Base-by-base conservation (phyloP, 2,113 vertebrate genomes). In the Epinephelus cyanopodus region DNA sequence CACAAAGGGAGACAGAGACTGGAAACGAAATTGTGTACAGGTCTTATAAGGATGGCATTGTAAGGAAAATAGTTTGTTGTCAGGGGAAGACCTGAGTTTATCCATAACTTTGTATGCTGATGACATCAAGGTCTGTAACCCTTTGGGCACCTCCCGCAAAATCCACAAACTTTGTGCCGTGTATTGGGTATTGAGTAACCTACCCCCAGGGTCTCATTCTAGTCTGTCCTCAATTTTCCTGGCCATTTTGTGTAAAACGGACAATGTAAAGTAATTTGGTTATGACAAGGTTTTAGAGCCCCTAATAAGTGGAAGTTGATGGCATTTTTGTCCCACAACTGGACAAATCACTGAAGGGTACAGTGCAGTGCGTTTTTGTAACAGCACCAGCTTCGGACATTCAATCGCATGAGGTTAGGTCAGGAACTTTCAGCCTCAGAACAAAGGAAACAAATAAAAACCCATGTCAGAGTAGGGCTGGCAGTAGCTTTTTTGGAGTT, bases 371-470 rank as follows among this genome's bases (percentile, higher is more conserved):
- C 8, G 4, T 21, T 77, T 77, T 47, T 77, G 75, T 67, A n/a
- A 67, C 54, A 18, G 64, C 75, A 68, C 1, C 18, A 17, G 25
- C 23, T 29, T 48, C n/a, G n/a, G 75, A 56, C 2, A 56, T 76
- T 56, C 0, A 12, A 6, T 64, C 14, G 2, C 1, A 76, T 57
- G 62, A 57, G 39, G 50, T 77, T 5, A 57, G 37, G 21, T 66
- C 74, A 66, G 62, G 50, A 66, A n/a, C 33, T 15, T 77, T 77
- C n/a, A 57, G 11, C 62, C 74, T 66, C 52, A 56, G 74, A 66
- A 66, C 50, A 45, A 66, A 76, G 23, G 61, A 76, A 56, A 45
- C 11, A 7, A 61, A 65, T 33, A n/a, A 23, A 58, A 19, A n/a
- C 53, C 6, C 75, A 77, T 58, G 39, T 58, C 39, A 77, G 12